Evolutionary conservation across 2,113 vertebrate species (phyloP).

Genomic region (Ivindomyrus marchei): DNA sequence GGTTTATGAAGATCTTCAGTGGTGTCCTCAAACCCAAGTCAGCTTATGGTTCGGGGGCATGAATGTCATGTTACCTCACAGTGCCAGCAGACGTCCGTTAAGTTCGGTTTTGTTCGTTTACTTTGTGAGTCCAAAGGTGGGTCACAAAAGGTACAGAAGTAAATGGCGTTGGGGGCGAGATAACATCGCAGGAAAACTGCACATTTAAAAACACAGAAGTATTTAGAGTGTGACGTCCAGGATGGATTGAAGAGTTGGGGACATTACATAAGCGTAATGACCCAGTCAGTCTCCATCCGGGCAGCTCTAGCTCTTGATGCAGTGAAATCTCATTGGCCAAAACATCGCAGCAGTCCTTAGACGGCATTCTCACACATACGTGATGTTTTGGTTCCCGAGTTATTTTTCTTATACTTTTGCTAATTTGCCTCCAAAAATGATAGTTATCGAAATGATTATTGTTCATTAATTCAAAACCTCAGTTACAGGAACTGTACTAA

Average conservation of each 20-base stretch:
- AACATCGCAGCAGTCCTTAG: neutral
- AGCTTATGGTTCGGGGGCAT: neutral
- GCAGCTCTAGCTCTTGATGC: neutral
- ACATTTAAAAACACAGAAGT: neutral
- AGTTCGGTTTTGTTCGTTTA: neutral
- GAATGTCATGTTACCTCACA: neutral
- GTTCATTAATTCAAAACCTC: neutral
- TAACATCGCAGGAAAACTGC: neutral
- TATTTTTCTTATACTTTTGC: neutral
- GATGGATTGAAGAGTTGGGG: neutral
- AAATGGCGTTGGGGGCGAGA: neutral
- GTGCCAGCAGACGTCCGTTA: neutral
- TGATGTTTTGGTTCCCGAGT: neutral
- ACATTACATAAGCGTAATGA: neutral
- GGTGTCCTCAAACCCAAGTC: neutral
- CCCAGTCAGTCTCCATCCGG: neutral
- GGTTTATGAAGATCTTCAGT: neutral
- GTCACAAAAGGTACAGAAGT: neutral
- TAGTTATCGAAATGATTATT: neutral
- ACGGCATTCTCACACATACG: neutral
- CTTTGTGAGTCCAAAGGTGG: neutral
- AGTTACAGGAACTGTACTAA: neutral
- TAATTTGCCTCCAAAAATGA: neutral
- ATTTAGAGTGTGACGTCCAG: neutral
- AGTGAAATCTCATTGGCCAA: neutral